Conservation (phyloP, 2,113 vertebrate genomes). For the Cochlearius cochlearius region DNA sequence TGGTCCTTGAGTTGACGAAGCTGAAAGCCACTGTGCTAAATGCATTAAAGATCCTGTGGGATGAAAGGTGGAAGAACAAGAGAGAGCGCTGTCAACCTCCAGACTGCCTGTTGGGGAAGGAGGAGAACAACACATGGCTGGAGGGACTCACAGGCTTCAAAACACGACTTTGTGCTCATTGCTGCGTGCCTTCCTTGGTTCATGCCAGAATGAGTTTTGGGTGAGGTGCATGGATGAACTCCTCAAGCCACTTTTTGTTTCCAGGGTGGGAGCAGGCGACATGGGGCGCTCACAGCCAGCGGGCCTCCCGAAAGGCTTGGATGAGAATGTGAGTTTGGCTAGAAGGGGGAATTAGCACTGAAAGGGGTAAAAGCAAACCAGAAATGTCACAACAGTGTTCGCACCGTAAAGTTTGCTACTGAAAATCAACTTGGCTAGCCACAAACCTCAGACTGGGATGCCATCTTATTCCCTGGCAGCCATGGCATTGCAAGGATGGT, state of each 20-base stretch:
- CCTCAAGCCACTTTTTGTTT: not conserved
- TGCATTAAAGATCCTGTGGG: not conserved
- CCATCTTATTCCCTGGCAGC: not conserved
- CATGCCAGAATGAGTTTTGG: not conserved
- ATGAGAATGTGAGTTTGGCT: not conserved
- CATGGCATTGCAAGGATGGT: not conserved
- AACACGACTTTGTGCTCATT: not conserved
- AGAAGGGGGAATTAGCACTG: not conserved
- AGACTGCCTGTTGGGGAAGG: not conserved
- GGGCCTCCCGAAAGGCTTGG: not conserved
- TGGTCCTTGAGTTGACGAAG: not conserved
- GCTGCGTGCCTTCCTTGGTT: not conserved
- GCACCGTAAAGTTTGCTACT: not conserved
- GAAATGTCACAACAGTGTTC: not conserved
- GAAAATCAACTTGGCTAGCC: not conserved
- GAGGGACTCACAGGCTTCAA: not conserved
- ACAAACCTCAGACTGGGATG: not conserved
- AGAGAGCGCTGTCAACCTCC: not conserved
- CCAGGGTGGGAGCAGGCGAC: not conserved
- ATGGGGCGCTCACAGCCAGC: not conserved
- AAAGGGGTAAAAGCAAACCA: not conserved
- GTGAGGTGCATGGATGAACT: not conserved
- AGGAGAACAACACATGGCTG: not conserved
- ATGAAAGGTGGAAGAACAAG: not conserved
- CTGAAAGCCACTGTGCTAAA: not conserved